phyloP scores from a whole-genome alignment of 1,140 invertebrate genomes.

The Varroa destructor region DNA sequence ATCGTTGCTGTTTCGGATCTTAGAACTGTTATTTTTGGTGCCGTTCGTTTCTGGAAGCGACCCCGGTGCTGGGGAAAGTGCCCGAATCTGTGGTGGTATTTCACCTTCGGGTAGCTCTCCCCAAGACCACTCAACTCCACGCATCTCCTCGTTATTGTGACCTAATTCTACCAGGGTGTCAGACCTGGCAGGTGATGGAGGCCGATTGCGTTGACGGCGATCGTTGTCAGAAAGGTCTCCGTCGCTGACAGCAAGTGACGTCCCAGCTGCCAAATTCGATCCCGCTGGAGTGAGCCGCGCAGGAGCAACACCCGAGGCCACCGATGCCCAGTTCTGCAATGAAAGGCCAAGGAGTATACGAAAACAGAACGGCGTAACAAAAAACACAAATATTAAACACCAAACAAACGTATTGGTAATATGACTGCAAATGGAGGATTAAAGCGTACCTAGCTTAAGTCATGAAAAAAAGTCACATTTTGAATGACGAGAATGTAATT shows the following conservation, averaged over 20 bases:
- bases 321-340: slow-evolving; percentile 16
- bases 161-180: slow-evolving; percentile 75
- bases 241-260: slow-evolving; percentile 5
- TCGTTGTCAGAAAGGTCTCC: slow-evolving; percentile 18
- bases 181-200: slow-evolving; percentile 57
- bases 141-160: slow-evolving; percentile 40
- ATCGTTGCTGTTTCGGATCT: no score
- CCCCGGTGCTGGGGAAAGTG: slow-evolving; percentile 38
- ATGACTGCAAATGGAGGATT: no score
- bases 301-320: slow-evolving; percentile 26
- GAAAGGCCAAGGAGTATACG: no score
- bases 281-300: slow-evolving; percentile 12
- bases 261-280: no score
- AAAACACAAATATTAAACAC: no score
- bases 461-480: no score
- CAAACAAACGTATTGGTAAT: no score
- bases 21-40: neutral
- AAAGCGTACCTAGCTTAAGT: no score
- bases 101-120: slow-evolving; percentile 64
- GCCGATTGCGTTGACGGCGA: slow-evolving; percentile 1
- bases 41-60: slow-evolving; percentile 27
- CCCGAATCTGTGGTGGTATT: slow-evolving; percentile 7
- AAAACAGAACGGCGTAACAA: no score
- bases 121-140: slow-evolving; percentile 71
- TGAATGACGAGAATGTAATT: no score